Base-by-base conservation (phyloP, 2,113 vertebrate species). In the Chitala chitala region DNA sequence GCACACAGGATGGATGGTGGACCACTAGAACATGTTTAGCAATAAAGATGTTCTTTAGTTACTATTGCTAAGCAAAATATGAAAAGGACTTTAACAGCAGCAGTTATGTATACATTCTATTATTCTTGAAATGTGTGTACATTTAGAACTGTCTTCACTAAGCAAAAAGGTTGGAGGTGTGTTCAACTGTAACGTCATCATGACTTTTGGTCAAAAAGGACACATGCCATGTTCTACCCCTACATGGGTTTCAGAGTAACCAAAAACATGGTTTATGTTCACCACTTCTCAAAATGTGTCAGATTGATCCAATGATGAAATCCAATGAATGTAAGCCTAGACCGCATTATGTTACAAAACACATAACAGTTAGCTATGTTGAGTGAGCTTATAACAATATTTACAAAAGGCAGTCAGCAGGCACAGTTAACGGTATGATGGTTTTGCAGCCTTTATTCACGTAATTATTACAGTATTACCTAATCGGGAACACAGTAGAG, bases 381-480 rank as follows among this genome's bases (percentile, higher is more conserved):
- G n/a, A n/a, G n/a, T n/a, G n/a, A n/a, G n/a, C n/a, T n/a, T n/a
- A n/a, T n/a, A 24, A 42, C 54, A 29, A 80, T 80, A 69, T 76
- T 54, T 75, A 80, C 77, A 75, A 80, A 72, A 76, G 51, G 59
- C 56, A 78, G 65, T 75, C 58, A 64, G 61, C 48, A 36, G 54
- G 15, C 51, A 29, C 50, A 61, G 13, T 13, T 36, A 71, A 76
- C 73, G 77, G 68, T 74, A 44, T 75, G 38, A 55, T 73, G 26
- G 3, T 29, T 66, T 54, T 63, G 36, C 38, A 24, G 46, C 63
- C 72, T 31, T 15, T 61, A n/a, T 54, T 66, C 42, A 70, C 24
- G 13, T 58, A 7, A 26, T 51, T 50, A 36, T 73, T 29, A 33
- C 71, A 26, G 29, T 20, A 42, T 31, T 29, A 50, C 51, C 66